A percentile compares a stretch with the other conserved stretches of the same genome.
phyloP scores from a whole-genome alignment of 2,113 vertebrate species.

The Pseudopodoces humilis region DNA sequence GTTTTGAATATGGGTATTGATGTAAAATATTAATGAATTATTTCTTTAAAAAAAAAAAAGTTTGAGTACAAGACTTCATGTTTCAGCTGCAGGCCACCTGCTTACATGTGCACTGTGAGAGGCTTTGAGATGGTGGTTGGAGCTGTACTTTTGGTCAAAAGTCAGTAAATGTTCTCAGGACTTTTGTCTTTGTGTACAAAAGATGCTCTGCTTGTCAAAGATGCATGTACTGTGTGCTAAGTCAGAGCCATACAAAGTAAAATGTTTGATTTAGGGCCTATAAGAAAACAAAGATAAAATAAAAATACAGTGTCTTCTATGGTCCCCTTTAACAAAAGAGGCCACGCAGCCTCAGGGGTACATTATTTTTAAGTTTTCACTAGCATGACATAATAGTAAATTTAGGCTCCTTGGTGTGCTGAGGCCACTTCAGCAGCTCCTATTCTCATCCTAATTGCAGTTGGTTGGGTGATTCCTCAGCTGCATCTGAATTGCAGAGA shows the following conservation, averaged over 20 bases:
- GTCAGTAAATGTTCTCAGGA: background rate
- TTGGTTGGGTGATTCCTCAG: background rate
- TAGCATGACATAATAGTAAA: background rate
- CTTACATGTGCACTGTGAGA: background rate
- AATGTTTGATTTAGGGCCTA: background rate
- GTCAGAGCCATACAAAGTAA: background rate
- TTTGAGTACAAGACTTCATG: background rate
- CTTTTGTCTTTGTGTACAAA: background rate
- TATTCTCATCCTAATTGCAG: background rate
- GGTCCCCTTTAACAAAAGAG: background rate
- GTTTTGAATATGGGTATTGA: background rate
- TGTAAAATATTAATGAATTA: background rate
- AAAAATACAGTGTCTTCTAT: background rate
- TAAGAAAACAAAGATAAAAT: background rate
- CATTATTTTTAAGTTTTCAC: background rate
- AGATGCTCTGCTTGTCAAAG: background rate
- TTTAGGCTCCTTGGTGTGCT: background rate
- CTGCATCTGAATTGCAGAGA: background rate
- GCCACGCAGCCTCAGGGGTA: background rate
- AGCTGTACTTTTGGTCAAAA: background rate
- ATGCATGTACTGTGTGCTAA: background rate
- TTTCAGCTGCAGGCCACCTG: background rate
- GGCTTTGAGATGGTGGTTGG: background rate
- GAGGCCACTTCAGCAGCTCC: background rate
- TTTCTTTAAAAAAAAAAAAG: background rate